phyloP scores from a whole-genome alignment of 2,113 vertebrate species.

The Misgurnus mizolepis region DNA sequence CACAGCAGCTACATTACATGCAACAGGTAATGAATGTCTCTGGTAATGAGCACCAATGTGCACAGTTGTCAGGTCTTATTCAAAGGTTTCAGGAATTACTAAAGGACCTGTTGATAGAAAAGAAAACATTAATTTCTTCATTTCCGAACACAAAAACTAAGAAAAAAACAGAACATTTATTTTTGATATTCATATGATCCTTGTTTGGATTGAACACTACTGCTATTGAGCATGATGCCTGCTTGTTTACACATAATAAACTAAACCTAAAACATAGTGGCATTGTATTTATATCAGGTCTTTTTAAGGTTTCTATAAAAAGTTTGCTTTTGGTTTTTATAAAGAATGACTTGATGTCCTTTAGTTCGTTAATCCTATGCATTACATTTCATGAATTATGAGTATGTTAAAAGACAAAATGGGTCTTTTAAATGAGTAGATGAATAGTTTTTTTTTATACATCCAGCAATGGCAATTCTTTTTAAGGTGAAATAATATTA shows the following conservation, averaged over 20 bases:
- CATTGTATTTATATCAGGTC: neutral
- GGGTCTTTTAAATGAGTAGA: no score
- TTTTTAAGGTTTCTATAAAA: neutral
- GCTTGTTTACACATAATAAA: slow-evolving; percentile 2
- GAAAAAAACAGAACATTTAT: neutral
- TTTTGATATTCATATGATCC: neutral
- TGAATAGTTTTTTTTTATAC: no score
- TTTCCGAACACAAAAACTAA: no score
- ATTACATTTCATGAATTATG: no score
- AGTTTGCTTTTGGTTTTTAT: neutral
- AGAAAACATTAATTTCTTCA: neutral
- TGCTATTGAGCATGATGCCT: neutral
- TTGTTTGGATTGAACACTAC: neutral
- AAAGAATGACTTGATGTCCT: neutral
- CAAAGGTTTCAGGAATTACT: neutral
- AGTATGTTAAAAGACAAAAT: no score
- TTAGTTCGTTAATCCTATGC: no score
- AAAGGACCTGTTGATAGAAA: no score
- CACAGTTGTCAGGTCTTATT: neutral
- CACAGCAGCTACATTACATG: slow-evolving; percentile 80
- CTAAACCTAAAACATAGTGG: neutral
- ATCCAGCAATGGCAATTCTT: no score
- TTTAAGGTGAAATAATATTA: no score
- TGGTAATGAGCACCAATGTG: neutral
- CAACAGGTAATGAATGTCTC: slow-evolving; percentile 70